A percentile compares a stretch with the other conserved stretches of the same genome.
Conservation (phyloP, 2,113 vertebrate genomes). For the Noturus placidus region DNA sequence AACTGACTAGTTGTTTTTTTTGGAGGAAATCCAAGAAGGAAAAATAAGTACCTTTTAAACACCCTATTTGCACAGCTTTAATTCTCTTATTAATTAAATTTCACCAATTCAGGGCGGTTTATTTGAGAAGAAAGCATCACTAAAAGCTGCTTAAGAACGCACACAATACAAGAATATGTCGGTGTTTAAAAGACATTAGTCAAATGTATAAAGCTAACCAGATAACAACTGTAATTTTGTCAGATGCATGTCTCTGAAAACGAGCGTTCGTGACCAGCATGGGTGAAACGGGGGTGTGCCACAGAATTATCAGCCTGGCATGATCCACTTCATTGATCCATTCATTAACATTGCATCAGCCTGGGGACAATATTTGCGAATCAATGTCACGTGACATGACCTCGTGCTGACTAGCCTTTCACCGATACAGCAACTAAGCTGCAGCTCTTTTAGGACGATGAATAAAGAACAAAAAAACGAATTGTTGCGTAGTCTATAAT, state of each 20-base stretch:
- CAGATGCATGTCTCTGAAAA: slow-evolving; percentile 31
- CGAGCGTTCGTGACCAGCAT: slow-evolving; percentile 50
- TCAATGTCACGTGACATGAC: slow-evolving; percentile 54
- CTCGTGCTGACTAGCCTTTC: slow-evolving; percentile 17
- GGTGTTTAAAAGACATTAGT: not conserved
- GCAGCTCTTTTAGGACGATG: not conserved
- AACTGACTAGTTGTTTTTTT: slow-evolving; percentile 76
- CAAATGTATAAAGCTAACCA: slow-evolving; percentile 6
- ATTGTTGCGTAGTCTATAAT: not conserved
- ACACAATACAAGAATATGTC: slow-evolving; percentile 51
- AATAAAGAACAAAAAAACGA: slow-evolving; percentile 19
- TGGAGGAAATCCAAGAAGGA: slow-evolving; percentile 78
- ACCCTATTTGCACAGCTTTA: slow-evolving; percentile 74
- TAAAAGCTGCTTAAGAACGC: slow-evolving; percentile 65
- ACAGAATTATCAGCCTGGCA: slow-evolving; percentile 65
- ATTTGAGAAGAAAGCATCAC: slow-evolving; percentile 73
- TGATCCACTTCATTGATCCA: slow-evolving; percentile 71
- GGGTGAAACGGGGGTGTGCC: slow-evolving; percentile 52
- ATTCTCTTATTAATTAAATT: slow-evolving; percentile 82
- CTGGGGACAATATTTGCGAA: slow-evolving; percentile 72
- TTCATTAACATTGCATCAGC: slow-evolving; percentile 68
- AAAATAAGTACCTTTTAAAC: slow-evolving; percentile 79
- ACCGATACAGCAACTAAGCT: not conserved
- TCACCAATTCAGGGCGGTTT: slow-evolving; percentile 76
- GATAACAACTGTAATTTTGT: slow-evolving; percentile 26